Percentiles rank a stretch among this genome's conserved stretches.
These are phyloP conservation scores for Myotis vivesi DNA, from an alignment of 2,797 vertebrate species.

Conservation along the genomic window DNA sequence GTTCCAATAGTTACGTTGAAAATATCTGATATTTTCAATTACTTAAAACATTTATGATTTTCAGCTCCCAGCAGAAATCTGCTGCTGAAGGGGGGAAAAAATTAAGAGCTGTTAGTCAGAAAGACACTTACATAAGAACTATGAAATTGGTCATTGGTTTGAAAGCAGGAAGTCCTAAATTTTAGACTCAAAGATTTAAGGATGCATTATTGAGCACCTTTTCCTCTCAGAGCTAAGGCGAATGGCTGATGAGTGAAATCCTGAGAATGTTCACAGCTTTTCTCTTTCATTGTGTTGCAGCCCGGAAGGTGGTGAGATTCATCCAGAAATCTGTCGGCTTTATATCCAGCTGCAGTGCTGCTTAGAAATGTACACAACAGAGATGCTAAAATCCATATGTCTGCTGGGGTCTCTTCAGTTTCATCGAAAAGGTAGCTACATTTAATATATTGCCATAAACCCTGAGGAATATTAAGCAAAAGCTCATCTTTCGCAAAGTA, in stretches of 20 bases:
- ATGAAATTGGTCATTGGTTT: constrained; percentile 48
- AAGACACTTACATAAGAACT: constrained; percentile 71
- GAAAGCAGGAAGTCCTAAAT: constrained; percentile 57
- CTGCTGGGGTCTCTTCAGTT: constrained; percentile 96
- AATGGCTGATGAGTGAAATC: constrained; percentile 56
- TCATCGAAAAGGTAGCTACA: constrained; percentile 94
- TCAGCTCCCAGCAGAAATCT: constrained; percentile 54
- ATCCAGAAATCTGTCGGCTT: constrained; percentile 97
- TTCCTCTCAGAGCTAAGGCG: neutral
- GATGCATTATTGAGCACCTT: constrained; percentile 40
- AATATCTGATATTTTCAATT: constrained; percentile 68
- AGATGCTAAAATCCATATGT: constrained; percentile 98
- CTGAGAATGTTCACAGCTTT: constrained; percentile 65
- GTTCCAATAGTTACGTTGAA: constrained; percentile 56
- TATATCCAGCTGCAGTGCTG: constrained; percentile 99
- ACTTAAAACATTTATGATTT: constrained; percentile 70
- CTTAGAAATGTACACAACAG: constrained; percentile 99
- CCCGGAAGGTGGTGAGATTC: constrained; percentile 98
- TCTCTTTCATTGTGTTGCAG: constrained; percentile 83
- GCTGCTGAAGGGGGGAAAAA: neutral
- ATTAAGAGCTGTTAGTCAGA: constrained; percentile 59
- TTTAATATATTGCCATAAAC: neutral
- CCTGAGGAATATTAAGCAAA: constrained; percentile 8
- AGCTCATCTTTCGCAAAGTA: neutral
- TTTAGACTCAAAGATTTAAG: constrained; percentile 43